Base-by-base conservation (phyloP, 1,140 invertebrate genomes). In the Brachionus calyciflorus region DNA sequence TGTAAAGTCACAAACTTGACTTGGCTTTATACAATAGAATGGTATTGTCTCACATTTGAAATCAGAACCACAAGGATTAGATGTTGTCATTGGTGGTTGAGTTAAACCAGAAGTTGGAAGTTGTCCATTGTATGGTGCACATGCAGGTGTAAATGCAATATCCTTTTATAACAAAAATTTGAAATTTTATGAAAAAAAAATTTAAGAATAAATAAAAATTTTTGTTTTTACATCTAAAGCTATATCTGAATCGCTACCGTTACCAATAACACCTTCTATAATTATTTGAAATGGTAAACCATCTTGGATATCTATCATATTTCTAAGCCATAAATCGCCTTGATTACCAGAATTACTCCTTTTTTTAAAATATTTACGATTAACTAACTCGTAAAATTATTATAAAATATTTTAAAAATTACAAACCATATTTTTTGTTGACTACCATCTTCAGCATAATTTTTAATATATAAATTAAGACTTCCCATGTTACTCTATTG, bases 1-100 rank as follows among this genome's bases (percentile, higher is more conserved):
- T 2, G 73, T 77, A 70, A 83, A 84, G 41, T 73, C 69, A 73
- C 69, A 73, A 37, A 73, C 83, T 78, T 84, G 82, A 40, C 77
- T 78, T n/a, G 79, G 78, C 77, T 82, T 80, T 5, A 70, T 60
- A 77, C 83, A 84, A 69, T 83, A 80, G 4, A 28, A 26, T 7
- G 60, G 60, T 44, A 19, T 65, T 41, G 60, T 14, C 24, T 65
- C 60, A 44, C 60, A 65, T 26, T 65, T 65, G 14, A 65, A 65
- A 10, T 65, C 60, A 21, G 60, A 26, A 41, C 40, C 33, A 37
- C 60, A 65, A 24, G 60, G 60, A 26, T 65, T 65, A 2, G 37
- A 46, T 19, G 69, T 73, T 1, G 69, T 51, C 26, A 40, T 24
- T 24, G 69, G 44, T 7, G 51, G 46, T 49, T 51, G 24, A 55